These are phyloP conservation scores for Pogona vitticeps DNA, from an alignment of 2,113 vertebrate species.

Conservation along the genomic window DNA sequence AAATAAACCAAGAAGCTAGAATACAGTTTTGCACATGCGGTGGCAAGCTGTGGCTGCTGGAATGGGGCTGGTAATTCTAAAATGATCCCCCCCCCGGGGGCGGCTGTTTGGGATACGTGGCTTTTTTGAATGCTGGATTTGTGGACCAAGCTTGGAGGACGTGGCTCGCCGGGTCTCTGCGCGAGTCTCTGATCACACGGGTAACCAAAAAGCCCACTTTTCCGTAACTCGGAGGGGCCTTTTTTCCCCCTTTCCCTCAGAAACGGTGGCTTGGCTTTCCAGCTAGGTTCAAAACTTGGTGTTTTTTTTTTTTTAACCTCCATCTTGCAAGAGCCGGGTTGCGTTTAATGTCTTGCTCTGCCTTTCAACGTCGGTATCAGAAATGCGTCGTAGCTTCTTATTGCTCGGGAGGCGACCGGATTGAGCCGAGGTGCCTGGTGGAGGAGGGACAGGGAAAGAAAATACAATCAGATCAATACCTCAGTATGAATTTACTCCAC, in stretches of 20 bases:
- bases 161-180: too few species aligned
- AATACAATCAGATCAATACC: constrained; percentile 44
- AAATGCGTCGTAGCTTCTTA: constrained; percentile 64
- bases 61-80: too few species aligned
- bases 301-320: neutral
- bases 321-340: too few species aligned
- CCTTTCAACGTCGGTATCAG: constrained; percentile 74
- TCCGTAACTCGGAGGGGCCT: too few species aligned
- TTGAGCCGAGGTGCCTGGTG: constrained; percentile 59
- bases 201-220: too few species aligned
- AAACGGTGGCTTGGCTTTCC: fast-evolving
- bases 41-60: too few species aligned
- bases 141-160: too few species aligned
- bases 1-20: neutral
- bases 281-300: neutral
- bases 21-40: too few species aligned
- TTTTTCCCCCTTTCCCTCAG: neutral
- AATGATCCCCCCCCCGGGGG: too few species aligned
- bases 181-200: too few species aligned
- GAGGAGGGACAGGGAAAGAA: constrained; percentile 55
- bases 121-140: too few species aligned
- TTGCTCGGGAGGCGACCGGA: constrained; percentile 67
- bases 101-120: too few species aligned
- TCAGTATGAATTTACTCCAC: constrained; percentile 69
- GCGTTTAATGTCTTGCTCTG: constrained; percentile 33